Base-by-base conservation (phyloP, 1,140 invertebrate species). In the Coelopa frigida region DNA sequence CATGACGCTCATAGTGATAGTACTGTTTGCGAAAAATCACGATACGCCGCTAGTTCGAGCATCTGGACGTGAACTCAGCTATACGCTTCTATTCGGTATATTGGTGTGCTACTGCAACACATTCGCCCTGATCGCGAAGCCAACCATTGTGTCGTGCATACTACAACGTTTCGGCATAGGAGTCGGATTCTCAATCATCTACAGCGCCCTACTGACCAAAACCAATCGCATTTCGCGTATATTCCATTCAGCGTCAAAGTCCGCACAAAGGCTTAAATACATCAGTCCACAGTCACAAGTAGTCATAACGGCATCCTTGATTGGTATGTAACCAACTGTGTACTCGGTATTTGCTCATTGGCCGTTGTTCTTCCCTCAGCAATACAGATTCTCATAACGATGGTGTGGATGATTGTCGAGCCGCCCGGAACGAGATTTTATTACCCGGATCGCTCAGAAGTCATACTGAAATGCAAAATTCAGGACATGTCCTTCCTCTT, bases 191-290 rank as follows among this genome's bases (percentile, higher is more conserved):
- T 79, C 85, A 0, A 83, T 90, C 70, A 88, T 91, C 49, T 92
- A 90, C 64, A 84, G 84, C 0, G 82, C 87, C 5, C 68, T 92
- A 11, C 75, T 91, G 3, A 90, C 87, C 3, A 89, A 90, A 74
- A 92, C 88, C 0, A 91, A 92, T 69, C 73, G 88, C 39, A 92
- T 92, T 27, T 85, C 87, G 0, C 67, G 88, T 14, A 90, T 91
- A 53, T 73, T 92, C 26, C 85, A 87, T 10, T 85, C 85, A 2
- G 85, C 82, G 37, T 89, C 89, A 61, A 89, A 88, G 59, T 82
- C 88, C 32, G 88, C 82, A 2, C 79, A 83, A 49, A 89, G 89
- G 56, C 82, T 84, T 57, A 78, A 78, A 17, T 79, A 79, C 53
- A 80, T 80, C 70, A 62, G 57, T 31, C 64, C 64, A 2, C 57